Evolutionary conservation across 2,888 invertebrate species (phyloP), one percentile per base, ranked within the genome.

Genomic region (Lasioglossum figueresi): DNA sequence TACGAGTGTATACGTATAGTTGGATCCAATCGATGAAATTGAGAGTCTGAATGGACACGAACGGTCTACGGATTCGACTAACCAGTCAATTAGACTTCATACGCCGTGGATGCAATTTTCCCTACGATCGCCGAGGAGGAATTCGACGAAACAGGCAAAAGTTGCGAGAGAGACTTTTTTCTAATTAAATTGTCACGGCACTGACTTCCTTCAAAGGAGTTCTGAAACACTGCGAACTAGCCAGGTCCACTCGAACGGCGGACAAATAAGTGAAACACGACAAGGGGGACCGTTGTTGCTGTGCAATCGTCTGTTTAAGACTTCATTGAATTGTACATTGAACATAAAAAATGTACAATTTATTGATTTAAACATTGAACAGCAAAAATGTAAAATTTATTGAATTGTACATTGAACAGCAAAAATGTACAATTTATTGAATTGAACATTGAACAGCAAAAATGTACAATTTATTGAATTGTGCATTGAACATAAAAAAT

Each of bases 211-310:
- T 59, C 37, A 74, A 73, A 45, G 43, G 72, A 73, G 4, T 27
- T 16, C 23, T 23, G 3, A 37, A 52, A 73, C 14, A 73, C 31
- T 5, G 19, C 0, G 31, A n/a, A 34, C n/a, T 37, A 4, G 27
- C 6, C n/a, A 8, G 16, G 8, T 27, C 23, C 37, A n/a, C 19
- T 10, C 27, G 4, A 52, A 19, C 27, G 14, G 48, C 23, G 2
- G 59, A 48, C 0, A 16, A 52, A 56, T 43, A 72, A 83, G 43
- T 16, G 80, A 80, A 14, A 70, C 23, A 70, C 14, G 27, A 59
- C 14, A 27, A 4, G n/a, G 19, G 27, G 3, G 6, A 12, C 31
- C 10, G n/a, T 71, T 37, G n/a, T 27, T 27, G 37, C 31, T 27
- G 37, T 56, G 45, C 10, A 12, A 37, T 71, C 43, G 34, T 27